A percentile compares a stretch with the other conserved stretches of the same genome.
Conservation (phyloP, 2,113 vertebrate genomes). For the Colossoma macropomum region DNA sequence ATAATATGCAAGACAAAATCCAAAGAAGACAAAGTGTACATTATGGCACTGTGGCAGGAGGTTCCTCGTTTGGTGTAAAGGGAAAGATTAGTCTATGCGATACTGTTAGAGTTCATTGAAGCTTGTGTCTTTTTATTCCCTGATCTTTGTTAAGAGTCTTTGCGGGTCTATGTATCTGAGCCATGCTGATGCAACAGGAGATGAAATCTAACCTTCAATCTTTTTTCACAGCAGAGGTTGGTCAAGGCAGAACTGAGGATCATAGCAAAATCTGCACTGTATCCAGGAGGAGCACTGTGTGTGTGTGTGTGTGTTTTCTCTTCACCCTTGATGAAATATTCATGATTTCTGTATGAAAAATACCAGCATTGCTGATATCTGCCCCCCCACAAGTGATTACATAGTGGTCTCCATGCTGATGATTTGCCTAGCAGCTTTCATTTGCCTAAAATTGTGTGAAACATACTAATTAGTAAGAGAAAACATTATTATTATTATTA, state of each 20-base stretch:
- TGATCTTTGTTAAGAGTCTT: not conserved
- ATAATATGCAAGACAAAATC: no score
- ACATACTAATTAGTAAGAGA: not conserved
- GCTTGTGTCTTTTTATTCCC: not conserved
- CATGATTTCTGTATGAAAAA: not conserved
- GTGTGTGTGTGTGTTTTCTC: not conserved
- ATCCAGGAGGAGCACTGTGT: not conserved
- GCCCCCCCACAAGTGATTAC: not conserved
- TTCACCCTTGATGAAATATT: not conserved
- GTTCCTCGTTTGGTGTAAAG: not conserved
- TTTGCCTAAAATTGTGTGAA: not conserved
- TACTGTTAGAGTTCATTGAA: not conserved
- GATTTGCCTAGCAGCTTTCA: not conserved
- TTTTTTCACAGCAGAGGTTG: not conserved
- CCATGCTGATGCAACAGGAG: not conserved
- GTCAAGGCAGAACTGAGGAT: not conserved
- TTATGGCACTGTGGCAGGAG: not conserved
- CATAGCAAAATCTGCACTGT: not conserved
- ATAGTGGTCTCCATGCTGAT: not conserved
- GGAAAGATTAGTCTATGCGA: not conserved
- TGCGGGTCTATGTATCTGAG: not conserved
- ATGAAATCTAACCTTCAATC: not conserved
- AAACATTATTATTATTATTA: not conserved
- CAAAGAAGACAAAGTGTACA: no score
- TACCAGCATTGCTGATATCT: not conserved